phyloP scores from a whole-genome alignment of 2,113 vertebrate species.

The Arothron firmamentum region DNA sequence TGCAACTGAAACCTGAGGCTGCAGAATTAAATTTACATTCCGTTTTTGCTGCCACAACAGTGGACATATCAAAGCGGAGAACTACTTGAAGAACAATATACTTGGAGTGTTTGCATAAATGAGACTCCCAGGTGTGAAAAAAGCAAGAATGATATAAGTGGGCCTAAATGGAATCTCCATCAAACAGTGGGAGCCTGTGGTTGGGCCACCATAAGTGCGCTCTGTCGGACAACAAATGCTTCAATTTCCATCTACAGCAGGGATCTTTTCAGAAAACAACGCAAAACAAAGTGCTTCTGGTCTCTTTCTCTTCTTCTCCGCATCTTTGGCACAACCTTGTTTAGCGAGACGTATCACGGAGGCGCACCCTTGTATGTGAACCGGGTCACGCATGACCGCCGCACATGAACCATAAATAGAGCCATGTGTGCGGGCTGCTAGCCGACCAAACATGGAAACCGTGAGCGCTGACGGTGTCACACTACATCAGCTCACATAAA shows the following conservation, averaged over 20 bases:
- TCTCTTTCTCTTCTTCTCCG: not conserved
- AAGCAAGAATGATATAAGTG: slow-evolving; percentile 7
- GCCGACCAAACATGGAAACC: slow-evolving; percentile 33
- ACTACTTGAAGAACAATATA: not conserved
- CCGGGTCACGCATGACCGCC: slow-evolving; percentile 34
- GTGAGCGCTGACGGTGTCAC: slow-evolving; percentile 34
- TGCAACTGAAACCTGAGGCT: no score
- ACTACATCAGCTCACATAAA: slow-evolving; percentile 39
- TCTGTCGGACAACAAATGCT: no score
- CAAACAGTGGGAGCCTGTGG: no score
- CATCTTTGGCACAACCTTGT: slow-evolving; percentile 4
- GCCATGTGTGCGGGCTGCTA: slow-evolving; percentile 24
- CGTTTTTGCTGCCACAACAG: not conserved
- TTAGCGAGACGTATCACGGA: not conserved
- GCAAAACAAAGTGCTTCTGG: not conserved
- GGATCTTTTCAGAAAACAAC: slow-evolving; percentile 13
- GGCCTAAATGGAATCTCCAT: slow-evolving; percentile 3
- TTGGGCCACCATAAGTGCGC: no score
- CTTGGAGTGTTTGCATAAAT: slow-evolving; percentile 21
- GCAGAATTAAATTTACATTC: no score
- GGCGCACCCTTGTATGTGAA: not conserved
- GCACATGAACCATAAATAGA: slow-evolving; percentile 39
- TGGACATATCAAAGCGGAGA: not conserved
- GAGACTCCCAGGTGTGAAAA: slow-evolving; percentile 11
- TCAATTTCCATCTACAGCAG: slow-evolving; percentile 42